Conservation (phyloP, 2,113 vertebrate species). For the Mesoclemmys tuberculata region DNA sequence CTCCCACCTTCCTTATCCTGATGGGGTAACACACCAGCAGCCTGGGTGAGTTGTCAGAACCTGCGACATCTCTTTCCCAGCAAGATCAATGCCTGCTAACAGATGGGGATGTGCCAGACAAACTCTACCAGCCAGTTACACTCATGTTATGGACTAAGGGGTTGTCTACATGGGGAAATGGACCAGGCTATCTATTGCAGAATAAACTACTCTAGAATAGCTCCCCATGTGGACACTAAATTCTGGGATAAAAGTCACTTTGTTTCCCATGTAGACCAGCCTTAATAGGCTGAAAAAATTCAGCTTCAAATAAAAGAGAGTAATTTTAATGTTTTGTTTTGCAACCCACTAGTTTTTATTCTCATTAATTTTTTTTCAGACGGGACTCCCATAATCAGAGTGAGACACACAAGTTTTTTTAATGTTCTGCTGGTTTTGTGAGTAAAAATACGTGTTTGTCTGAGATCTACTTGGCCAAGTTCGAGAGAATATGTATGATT, state of each 20-base stretch:
- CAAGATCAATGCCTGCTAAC: not conserved
- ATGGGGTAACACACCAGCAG: not conserved
- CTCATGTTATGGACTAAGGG: not conserved
- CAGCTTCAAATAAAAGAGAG: not conserved
- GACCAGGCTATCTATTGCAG: not conserved
- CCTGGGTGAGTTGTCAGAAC: too few species aligned
- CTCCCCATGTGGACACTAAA: too few species aligned
- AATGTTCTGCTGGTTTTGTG: not conserved
- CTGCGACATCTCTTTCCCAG: not conserved
- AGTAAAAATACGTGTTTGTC: not conserved
- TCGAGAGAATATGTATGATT: not conserved
- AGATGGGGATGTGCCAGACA: not conserved
- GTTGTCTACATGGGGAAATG: not conserved
- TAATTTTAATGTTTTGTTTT: too few species aligned
- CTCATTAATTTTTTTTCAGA: too few species aligned
- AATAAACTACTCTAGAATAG: not conserved
- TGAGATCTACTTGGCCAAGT: constrained; percentile 22
- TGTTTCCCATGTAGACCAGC: constrained; percentile 43
- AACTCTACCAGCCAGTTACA: not conserved
- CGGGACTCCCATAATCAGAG: not conserved
- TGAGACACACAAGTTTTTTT: not conserved
- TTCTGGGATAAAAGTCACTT: not conserved
- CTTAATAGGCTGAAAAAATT: constrained; percentile 35
- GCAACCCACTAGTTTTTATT: constrained; percentile 25
- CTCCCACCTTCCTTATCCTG: not conserved